Evolutionary conservation across 2,797 vertebrate genomes (phyloP).

Genomic region (Esox lucius): DNA sequence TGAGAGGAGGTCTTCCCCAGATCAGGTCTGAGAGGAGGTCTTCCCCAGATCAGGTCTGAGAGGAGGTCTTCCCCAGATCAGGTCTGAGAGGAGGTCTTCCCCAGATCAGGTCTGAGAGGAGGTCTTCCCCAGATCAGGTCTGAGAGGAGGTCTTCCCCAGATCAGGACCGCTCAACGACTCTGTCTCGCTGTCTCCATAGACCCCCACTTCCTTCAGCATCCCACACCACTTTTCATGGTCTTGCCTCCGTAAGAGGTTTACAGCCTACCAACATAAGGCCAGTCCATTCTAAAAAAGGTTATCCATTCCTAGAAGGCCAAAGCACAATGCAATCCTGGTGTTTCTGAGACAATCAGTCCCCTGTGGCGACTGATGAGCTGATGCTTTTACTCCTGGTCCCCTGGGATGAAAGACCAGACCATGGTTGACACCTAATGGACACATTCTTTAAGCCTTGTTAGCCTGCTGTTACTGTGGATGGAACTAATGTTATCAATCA

Average conservation of each 20-base stretch:
- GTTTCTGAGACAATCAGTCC: conserved; percentile 66
- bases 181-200: neutral
- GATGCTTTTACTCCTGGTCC: conserved; percentile 62
- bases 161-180: neutral
- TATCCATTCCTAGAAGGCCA: conserved; percentile 23
- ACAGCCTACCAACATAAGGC: neutral
- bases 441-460: conserved; percentile 56
- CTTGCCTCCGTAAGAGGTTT: neutral
- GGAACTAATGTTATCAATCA: conserved; percentile 37
- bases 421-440: conserved; percentile 66
- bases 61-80: no score
- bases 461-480: conserved; percentile 52
- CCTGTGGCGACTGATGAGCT: conserved; percentile 71
- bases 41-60: no score
- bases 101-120: no score
- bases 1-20: no score
- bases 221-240: neutral
- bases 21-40: no score
- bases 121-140: no score
- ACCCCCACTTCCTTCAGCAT: neutral
- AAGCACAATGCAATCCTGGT: conserved; percentile 66
- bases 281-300: neutral
- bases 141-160: no score
- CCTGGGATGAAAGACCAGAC: conserved; percentile 63
- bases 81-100: no score